Evolutionary conservation across 2,797 vertebrate species (phyloP).

Genomic region (Sebastiscus tertius): DNA sequence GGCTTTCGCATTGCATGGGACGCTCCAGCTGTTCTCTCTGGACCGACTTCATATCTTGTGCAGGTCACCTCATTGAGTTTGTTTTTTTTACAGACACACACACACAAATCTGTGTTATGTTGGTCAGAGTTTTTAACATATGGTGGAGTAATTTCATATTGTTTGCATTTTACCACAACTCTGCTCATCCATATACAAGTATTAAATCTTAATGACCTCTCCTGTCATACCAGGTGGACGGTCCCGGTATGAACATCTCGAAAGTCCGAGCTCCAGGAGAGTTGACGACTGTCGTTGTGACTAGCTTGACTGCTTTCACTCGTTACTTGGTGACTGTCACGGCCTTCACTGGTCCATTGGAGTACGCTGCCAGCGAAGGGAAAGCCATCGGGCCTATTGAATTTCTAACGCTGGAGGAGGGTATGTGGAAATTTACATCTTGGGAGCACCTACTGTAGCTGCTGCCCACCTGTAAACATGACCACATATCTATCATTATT

Average conservation of each 20-base stretch:
- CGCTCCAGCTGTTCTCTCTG: constrained; percentile 88
- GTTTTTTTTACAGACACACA: neutral
- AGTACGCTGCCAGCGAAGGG: constrained; percentile 84
- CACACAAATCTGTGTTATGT: neutral
- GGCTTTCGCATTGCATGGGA: constrained; percentile 89
- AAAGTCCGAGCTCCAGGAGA: constrained; percentile 85
- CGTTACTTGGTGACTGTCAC: constrained; percentile 88
- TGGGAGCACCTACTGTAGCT: neutral
- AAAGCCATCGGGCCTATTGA: constrained; percentile 83
- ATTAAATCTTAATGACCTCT: constrained; percentile 6
- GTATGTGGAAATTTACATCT: constrained; percentile 73
- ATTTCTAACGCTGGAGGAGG: constrained; percentile 91
- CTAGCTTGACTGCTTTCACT: constrained; percentile 90
- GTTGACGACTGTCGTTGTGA: constrained; percentile 83
- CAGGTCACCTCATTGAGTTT: constrained; percentile 84
- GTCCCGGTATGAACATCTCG: constrained; percentile 83
- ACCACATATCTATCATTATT: neutral
- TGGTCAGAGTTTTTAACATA: neutral
- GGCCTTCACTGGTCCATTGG: constrained; percentile 89
- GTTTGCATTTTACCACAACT: neutral
- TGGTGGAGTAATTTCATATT: neutral
- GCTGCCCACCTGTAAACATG: neutral
- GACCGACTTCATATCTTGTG: constrained; percentile 92
- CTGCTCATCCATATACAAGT: neutral
- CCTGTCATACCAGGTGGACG: constrained; percentile 82